Evolutionary conservation across 2,888 invertebrate species (phyloP), one percentile per base, ranked within the genome.

Genomic region (Anorthoa munda): DNA sequence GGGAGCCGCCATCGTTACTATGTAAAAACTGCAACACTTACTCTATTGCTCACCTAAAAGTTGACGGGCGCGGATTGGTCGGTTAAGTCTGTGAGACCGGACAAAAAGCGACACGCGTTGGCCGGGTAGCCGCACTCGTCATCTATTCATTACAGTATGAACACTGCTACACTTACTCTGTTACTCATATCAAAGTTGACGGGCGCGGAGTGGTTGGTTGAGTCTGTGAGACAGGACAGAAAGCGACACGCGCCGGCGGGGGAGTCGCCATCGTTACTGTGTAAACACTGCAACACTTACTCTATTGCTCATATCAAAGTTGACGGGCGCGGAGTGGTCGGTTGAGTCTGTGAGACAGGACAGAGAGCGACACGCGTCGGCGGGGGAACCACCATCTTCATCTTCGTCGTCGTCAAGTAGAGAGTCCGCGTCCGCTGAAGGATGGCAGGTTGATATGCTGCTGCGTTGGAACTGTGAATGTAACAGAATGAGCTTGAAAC

Each of bases 161-260:
- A 18, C 12, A 71, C 72, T 48, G 51, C n/a, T 50, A 98, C 31
- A 31, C 31, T 31, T 31, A 31, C 99, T 90, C 99, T 97, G 93
- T 99, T 99, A 74, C 98, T 98, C 97, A 99, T 98, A 90, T 99
- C 99, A 90, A 99, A 99, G 93, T 98, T 98, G 81, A 99, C 98
- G 0, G 99, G 99, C 58, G 98, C 99, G 89, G 98, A 98, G 90
- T 99, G 98, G 89, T 99, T 99, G 0, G 98, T 98, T 92, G 98
- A 98, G 92, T 98, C 98, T 0, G 98, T 98, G 78, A 98, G 97
- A 85, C 98, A 98, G 90, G 98, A 98, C 21, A 98, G 95, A 9
- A 98, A 98, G 86, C 98, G 97, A 96, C 98, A 98, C 82, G 97
- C 98, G 92, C 98, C 98, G 23, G 95, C 96, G 31, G 97, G 97